phyloP scores from a whole-genome alignment of 2,113 vertebrate species.

The Thamnaconus septentrionalis region DNA sequence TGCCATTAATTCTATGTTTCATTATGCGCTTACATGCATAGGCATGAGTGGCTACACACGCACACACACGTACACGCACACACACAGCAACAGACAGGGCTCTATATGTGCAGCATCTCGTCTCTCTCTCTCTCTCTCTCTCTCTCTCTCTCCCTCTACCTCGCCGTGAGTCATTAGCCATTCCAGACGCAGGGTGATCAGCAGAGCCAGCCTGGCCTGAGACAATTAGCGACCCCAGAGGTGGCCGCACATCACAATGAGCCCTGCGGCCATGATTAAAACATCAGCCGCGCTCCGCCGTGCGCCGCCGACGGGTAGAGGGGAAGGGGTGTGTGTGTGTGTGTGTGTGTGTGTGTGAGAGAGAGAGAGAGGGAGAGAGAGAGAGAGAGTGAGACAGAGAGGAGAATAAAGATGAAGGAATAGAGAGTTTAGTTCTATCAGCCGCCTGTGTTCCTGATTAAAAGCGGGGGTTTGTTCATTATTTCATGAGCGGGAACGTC shows the following conservation, averaged over 20 bases:
- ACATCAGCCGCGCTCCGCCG: slow-evolving; percentile 67
- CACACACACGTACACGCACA: slow-evolving; percentile 27
- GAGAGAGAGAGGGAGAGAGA: slow-evolving; percentile 13
- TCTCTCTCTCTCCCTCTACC: slow-evolving; percentile 37
- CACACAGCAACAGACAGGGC: slow-evolving; percentile 29
- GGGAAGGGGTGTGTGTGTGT: not conserved
- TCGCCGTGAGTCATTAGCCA: slow-evolving; percentile 71
- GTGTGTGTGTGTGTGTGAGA: not conserved
- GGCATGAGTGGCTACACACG: slow-evolving; percentile 34
- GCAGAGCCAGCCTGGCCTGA: slow-evolving; percentile 70
- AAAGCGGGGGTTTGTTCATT: slow-evolving; percentile 46
- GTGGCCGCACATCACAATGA: slow-evolving; percentile 76
- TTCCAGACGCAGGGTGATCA: slow-evolving; percentile 76
- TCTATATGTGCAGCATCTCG: slow-evolving; percentile 31
- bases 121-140: slow-evolving; percentile 40
- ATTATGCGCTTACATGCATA: slow-evolving; percentile 57
- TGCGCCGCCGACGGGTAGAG: slow-evolving; percentile 46
- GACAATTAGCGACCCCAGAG: slow-evolving; percentile 77
- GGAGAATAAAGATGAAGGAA: slow-evolving; percentile 52
- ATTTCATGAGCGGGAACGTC: slow-evolving; percentile 33
- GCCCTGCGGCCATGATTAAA: slow-evolving; percentile 75
- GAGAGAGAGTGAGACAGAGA: slow-evolving; percentile 8
- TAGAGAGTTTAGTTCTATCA: slow-evolving; percentile 51
- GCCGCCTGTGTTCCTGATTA: slow-evolving; percentile 49
- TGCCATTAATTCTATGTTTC: slow-evolving; percentile 62